Base-by-base conservation (phyloP, 2,113 vertebrate genomes). In the Caranx ignobilis region DNA sequence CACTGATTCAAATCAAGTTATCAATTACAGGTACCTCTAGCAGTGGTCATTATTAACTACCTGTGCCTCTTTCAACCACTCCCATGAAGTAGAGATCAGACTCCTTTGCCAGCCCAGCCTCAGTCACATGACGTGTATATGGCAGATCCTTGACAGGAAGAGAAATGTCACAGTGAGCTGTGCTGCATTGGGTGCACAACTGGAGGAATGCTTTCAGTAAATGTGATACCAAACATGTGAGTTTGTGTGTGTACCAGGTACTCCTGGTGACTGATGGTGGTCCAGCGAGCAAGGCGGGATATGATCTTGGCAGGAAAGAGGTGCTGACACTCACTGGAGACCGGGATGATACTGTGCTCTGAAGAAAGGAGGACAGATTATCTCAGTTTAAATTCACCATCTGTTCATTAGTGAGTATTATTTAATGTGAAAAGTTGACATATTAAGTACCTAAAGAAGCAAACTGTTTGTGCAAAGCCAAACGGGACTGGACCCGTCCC, bases 401-500 rank as follows among this genome's bases (percentile, higher is more conserved):
- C 16, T 48, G 11, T 55, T 45, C 13, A 69, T 63, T 19, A 6
- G 11, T 26, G 19, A 61, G 11, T 8, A 55, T 34, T 8, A 55
- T 34, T 61, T 26, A 8, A 57, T 41, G 61, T 35, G 9, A 19
- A 32, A 47, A 9, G 39, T 1, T 41, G 3, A 68, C 2, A 39
- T 94, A 82, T 6, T 39, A 63, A 0, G 4, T 93, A 99, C 98
- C 98, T 0, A 99, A 94, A 0, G 97, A 99, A 0, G 96, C 94
- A 76, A 99, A 99, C 91, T 99, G 98, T 82, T 97, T 98, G 89
- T 99, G 96, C 57, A 99, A 93, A 79, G 97, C 97, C 85, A 99
- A 87, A 56, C 97, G 97, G 45, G 97, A 96, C 91, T 96, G 96
- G 62, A 99, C 93, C 45, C 98, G 94, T 18, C 94, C 93, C 73